A percentile compares a stretch with the other conserved stretches of the same genome.
These are phyloP conservation scores for Onychorhynchus coronatus DNA, from an alignment of 2,113 vertebrate genomes.

Conservation along the genomic window DNA sequence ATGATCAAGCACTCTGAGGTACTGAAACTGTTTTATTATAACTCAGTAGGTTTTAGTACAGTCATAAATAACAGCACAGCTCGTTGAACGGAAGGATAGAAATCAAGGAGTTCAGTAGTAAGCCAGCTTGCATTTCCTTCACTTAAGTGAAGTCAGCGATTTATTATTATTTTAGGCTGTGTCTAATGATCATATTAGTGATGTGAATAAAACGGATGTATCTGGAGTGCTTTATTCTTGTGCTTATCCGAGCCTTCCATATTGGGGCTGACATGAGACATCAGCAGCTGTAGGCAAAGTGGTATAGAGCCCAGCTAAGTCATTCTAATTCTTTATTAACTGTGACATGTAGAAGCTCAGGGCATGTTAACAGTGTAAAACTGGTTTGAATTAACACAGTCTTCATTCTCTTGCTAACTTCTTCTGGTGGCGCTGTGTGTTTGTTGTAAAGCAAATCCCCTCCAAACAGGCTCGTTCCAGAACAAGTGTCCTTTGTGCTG, in stretches of 20 bases:
- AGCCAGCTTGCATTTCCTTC: conserved; percentile 36
- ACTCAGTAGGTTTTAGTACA: conserved; percentile 39
- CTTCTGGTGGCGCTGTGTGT: conserved; percentile 6
- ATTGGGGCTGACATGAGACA: conserved; percentile 5
- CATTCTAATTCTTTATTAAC: conserved; percentile 50
- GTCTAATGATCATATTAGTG: conserved; percentile 38
- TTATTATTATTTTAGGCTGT: conserved; percentile 53
- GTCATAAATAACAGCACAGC: conserved; percentile 57
- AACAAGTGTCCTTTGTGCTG: conserved; percentile 38
- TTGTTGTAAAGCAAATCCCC: not conserved
- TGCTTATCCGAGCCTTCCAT: conserved; percentile 42
- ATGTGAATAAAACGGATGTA: conserved; percentile 31
- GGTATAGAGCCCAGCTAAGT: conserved; percentile 4
- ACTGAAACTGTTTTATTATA: conserved; percentile 47
- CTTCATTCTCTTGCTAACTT: conserved; percentile 11
- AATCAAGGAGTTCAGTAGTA: conserved; percentile 4
- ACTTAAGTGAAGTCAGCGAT: conserved; percentile 23
- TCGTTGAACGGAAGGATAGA: conserved; percentile 47
- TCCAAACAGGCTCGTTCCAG: not conserved
- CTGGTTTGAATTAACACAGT: conserved; percentile 47
- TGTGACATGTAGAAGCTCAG: conserved; percentile 44
- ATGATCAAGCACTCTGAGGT: conserved; percentile 30
- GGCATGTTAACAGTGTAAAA: conserved; percentile 27
- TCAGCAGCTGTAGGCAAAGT: not conserved
- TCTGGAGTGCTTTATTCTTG: conserved; percentile 18